A percentile compares a stretch with the other conserved stretches of the same genome.
Evolutionary conservation across 2,888 invertebrate genomes (phyloP).

Genomic region (Congeria kusceri): DNA sequence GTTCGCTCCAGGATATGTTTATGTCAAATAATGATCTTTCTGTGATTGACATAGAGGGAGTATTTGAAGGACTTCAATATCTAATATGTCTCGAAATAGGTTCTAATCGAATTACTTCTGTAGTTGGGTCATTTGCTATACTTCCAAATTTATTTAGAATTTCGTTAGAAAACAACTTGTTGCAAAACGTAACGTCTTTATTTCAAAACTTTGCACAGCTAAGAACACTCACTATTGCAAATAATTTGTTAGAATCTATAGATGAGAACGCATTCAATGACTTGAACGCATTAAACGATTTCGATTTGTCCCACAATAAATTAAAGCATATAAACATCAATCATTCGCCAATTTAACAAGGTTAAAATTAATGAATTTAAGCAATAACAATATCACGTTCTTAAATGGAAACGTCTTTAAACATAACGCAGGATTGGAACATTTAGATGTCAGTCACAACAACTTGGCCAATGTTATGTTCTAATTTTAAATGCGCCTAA

Average conservation of each 20-base stretch:
- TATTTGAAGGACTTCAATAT: neutral
- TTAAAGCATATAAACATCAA: neutral
- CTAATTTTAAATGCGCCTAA: neutral
- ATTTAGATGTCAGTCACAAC: constrained; percentile 10
- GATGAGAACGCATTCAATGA: constrained; percentile 1
- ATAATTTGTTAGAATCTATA: constrained; percentile 9
- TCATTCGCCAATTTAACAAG: constrained; percentile 16
- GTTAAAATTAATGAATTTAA: constrained; percentile 5
- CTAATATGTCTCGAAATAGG: neutral
- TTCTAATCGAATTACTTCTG: neutral
- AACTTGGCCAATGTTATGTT: neutral
- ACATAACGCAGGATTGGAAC: constrained; percentile 6
- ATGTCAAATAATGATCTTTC: constrained; percentile 12
- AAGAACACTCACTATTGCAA: neutral
- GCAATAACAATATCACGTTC: constrained; percentile 3
- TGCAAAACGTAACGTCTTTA: neutral
- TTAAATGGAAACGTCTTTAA: constrained; percentile 2
- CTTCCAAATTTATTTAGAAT: neutral
- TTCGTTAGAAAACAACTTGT: neutral
- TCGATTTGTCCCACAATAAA: constrained; percentile 9
- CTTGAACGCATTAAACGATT: neutral
- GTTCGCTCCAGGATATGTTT: neutral
- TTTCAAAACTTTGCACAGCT: constrained; percentile 9
- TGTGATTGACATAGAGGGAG: neutral
- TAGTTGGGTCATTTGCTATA: neutral